Conservation (phyloP, 64 coral and sea anemone species). For the Orbicella faveolata region DNA sequence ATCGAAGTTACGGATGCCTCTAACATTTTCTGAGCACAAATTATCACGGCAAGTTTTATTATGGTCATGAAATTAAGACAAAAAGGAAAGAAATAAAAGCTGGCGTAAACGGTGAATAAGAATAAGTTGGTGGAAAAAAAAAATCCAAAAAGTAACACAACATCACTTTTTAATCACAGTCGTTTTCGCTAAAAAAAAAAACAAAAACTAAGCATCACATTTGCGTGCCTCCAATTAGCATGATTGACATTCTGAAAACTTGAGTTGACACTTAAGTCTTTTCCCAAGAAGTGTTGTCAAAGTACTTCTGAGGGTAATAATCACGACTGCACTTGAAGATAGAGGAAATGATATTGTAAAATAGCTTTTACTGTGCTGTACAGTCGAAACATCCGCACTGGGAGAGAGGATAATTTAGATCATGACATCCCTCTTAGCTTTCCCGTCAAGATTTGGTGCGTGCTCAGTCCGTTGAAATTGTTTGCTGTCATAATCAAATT, state of each 20-base stretch:
- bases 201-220: background rate
- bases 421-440: background rate
- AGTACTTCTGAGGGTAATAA: slow-evolving; percentile 1
- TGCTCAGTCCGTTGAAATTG: too few species aligned
- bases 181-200: background rate
- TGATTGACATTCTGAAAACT: background rate
- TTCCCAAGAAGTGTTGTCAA: background rate
- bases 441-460: too few species aligned
- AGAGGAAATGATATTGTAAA: background rate
- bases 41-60: too few species aligned
- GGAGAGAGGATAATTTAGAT: background rate
- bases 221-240: background rate
- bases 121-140: background rate
- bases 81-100: background rate
- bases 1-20: too few species aligned
- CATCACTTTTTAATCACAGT: background rate
- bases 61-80: too few species aligned
- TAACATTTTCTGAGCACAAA: too few species aligned
- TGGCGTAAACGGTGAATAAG: background rate
- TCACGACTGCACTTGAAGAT: background rate
- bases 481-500: too few species aligned
- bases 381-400: background rate
- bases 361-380: background rate
- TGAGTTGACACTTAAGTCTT: background rate
- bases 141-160: background rate